Base-by-base conservation (phyloP, 2,888 invertebrate species). In the Galeopsomyia nigrocyanea region DNA sequence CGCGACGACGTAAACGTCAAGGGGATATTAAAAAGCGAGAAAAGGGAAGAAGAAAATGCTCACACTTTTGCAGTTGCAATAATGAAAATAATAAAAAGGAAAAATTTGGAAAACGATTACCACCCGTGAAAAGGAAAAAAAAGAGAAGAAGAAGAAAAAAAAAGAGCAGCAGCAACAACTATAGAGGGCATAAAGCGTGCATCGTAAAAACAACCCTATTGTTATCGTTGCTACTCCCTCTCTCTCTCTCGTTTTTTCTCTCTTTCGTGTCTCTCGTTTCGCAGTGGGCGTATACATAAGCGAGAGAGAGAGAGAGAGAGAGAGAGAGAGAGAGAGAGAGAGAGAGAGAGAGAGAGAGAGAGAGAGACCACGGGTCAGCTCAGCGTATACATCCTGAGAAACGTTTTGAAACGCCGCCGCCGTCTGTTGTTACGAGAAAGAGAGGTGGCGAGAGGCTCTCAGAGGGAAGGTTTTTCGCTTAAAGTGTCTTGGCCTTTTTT, bases 171-270 rank as follows among this genome's bases (percentile, higher is more conserved):
- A 17, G 57, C n/a, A 56, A 71, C 49, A 64, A 76, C 74, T 68
- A 71, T 69, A 26, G 49, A 26, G 57, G 26, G 55, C 62, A 75
- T 72, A 70, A 75, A 74, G 62, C 46, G 63, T 49, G 49, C 74
- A 57, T 81, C 81, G 81, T 83, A 85, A 85, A 85, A 83, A 82
- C 83, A 83, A 80, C 79, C 81, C 81, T 80, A 82, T 83, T 84
- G 84, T 83, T 83, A 81, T 81, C 79, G 81, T 69, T 39, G 77
- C 79, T 78, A 79, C 62, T 55, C 14, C 31, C 39, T 51, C 61
- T 26, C 22, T 17, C 53, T 57, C 56, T 5, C 39, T 31, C 31
- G 50, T 14, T 22, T 21, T 58, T 7, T 58, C 16, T 7, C 26
- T 57, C 56, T 5, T 49, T 31, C 31, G 50, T 14, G 79, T 77